Evolutionary conservation across 2,888 invertebrate genomes (phyloP), one percentile per base, ranked within the genome.

Genomic region (Palloptera scutellata): DNA sequence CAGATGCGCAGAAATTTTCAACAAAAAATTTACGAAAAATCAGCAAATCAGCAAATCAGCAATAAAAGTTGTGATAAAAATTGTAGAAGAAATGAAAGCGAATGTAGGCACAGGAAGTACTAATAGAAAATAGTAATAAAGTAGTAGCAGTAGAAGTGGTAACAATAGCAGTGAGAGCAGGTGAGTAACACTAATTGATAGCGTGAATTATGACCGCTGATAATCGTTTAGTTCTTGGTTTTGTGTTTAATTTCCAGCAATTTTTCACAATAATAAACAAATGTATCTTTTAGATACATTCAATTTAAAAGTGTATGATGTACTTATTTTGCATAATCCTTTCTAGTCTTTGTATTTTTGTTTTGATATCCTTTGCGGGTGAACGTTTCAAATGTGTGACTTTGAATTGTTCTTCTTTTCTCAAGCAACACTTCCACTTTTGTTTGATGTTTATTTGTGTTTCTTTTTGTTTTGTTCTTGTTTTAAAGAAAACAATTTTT

Each of bases 1-100:
- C 45, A 15, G 45, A 53, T 17, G 55, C 45, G 45, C 55, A 63
- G 63, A 63, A 55, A 55, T 43, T 63, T 43, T 55, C 43, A 62
- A 54, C 17, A 20, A 45, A 55, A 15, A 63, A 62, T 43, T 48
- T 13, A 45, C 17, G 52, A 52, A 61, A 61, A 53, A 53, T 52
- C 53, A 61, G 61, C 13, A 45, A 45, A n/a, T n/a, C n/a, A n/a
- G n/a, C n/a, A n/a, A n/a, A n/a, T n/a, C n/a, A 61, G 61, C 13
- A 45, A 45, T 55, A 19, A 20, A 59, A 45, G 15, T 45, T 11
- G 20, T 45, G 19, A 17, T 43, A 30, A 30, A 30, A 30, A 30
- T 30, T 30, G 30, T 30, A 30, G 30, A 30, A 30, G 6, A 30
- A 30, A 30, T 30, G 30, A 30, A 30, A 30, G 30, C 30, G 3